Evolutionary conservation across 2,797 vertebrate species (phyloP).

Genomic region (Dendrocincla fuliginosa): DNA sequence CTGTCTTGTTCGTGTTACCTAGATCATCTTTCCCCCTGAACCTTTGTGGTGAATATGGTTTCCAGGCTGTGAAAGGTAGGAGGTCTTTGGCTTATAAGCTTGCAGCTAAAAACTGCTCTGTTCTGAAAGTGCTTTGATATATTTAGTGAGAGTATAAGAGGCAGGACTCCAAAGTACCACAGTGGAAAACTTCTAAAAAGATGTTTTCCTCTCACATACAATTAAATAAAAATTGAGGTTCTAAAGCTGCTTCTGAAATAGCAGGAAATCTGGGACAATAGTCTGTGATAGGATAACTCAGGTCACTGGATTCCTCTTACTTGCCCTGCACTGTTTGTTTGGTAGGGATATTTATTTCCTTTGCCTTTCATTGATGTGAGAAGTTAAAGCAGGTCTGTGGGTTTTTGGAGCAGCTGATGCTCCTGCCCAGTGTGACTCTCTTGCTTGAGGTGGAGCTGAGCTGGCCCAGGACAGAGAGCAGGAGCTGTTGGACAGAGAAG

Average conservation of each 20-base stretch:
- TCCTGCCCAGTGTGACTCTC: not conserved
- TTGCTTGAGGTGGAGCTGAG: not conserved
- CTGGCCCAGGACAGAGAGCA: not conserved
- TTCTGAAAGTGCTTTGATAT: not conserved
- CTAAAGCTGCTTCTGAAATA: not conserved
- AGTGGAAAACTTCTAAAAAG: not conserved
- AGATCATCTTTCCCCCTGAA: not conserved
- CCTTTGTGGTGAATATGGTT: not conserved
- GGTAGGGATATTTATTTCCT: not conserved
- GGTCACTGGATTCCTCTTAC: not conserved
- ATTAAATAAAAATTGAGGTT: not conserved
- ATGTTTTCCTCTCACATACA: not conserved
- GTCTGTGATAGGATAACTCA: not conserved
- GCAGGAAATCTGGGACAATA: not conserved
- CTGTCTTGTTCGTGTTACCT: not conserved
- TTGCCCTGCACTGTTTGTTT: not conserved
- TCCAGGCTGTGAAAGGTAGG: conserved; percentile 1
- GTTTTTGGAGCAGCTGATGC: not conserved
- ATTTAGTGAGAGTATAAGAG: not conserved
- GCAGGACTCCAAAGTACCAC: not conserved
- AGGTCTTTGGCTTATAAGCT: not conserved
- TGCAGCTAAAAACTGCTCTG: not conserved
- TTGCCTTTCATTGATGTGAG: not conserved
- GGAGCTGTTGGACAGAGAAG: not conserved
- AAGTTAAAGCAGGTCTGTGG: not conserved